Evolutionary conservation across 2,888 invertebrate genomes (phyloP).

Genomic region (Mythimna lalbum): DNA sequence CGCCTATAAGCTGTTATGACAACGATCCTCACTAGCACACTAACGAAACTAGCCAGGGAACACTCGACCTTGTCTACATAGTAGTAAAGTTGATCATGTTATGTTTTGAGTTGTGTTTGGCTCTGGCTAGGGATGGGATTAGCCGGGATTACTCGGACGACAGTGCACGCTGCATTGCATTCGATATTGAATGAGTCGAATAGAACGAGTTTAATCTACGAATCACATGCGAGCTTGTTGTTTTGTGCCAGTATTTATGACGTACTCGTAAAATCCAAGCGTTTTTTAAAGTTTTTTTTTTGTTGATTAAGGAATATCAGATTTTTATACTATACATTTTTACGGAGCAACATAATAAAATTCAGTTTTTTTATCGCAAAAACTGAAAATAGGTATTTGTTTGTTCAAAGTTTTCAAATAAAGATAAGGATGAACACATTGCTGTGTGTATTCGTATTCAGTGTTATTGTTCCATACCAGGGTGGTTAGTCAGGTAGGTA

Average conservation of each 20-base stretch:
- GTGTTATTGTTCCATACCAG: too few relatives aligned
- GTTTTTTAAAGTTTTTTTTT: neutral
- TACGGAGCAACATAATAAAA: neutral
- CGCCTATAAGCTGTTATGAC: conserved; percentile 56
- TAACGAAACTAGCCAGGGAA: conserved; percentile 20
- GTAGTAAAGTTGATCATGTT: neutral
- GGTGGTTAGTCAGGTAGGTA: too few relatives aligned
- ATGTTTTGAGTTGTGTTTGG: conserved; percentile 11
- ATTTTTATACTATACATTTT: neutral
- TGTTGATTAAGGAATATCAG: neutral
- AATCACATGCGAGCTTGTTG: conserved; percentile 1
- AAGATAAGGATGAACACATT: neutral
- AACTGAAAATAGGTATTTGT: neutral
- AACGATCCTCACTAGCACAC: conserved; percentile 34
- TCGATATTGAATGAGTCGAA: conserved; percentile 36
- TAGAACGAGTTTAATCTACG: conserved; percentile 20
- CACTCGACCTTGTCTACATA: conserved; percentile 16
- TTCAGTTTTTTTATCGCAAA: neutral
- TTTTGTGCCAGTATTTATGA: conserved; percentile 15
- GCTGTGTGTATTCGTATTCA: neutral
- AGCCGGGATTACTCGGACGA: conserved; percentile 43
- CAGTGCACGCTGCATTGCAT: conserved; percentile 40
- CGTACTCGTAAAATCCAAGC: neutral
- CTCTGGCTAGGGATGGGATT: conserved; percentile 36
- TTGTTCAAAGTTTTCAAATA: neutral